Evolutionary conservation across 2,888 invertebrate genomes (phyloP).

Genomic region (Myopa tessellatipennis): DNA sequence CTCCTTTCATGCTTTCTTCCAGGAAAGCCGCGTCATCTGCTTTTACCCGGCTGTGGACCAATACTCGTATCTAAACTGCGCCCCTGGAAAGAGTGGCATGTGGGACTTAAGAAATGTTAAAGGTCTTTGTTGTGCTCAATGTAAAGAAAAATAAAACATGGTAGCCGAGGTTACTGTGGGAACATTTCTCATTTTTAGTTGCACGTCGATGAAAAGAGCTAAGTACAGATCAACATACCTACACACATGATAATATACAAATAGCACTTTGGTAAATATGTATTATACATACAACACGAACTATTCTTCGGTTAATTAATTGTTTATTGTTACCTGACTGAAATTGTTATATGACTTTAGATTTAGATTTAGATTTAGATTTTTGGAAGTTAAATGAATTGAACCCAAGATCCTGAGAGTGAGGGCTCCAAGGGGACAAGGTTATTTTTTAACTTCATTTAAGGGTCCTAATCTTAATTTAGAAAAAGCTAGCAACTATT

Average conservation of each 20-base stretch:
- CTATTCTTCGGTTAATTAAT: no score
- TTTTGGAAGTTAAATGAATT: no score
- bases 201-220: slow-evolving; percentile 49
- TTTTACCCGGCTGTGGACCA: neutral
- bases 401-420: no score
- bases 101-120: slow-evolving; percentile 14
- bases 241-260: neutral
- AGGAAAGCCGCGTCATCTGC: neutral
- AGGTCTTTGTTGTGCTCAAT: slow-evolving; percentile 15
- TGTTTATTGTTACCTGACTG: no score
- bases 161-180: slow-evolving; percentile 55
- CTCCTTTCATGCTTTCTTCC: neutral
- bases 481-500: no score
- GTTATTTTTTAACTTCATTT: no score
- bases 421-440: no score
- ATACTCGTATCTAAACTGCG: neutral
- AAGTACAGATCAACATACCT: slow-evolving; percentile 55
- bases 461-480: no score
- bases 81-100: neutral
- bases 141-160: slow-evolving; percentile 25
- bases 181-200: slow-evolving; percentile 66
- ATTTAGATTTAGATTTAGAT: no score
- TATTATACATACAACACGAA: no score
- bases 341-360: no score
- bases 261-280: no score